phyloP scores from a whole-genome alignment of 2,113 vertebrate genomes.

The Bos taurus region DNA sequence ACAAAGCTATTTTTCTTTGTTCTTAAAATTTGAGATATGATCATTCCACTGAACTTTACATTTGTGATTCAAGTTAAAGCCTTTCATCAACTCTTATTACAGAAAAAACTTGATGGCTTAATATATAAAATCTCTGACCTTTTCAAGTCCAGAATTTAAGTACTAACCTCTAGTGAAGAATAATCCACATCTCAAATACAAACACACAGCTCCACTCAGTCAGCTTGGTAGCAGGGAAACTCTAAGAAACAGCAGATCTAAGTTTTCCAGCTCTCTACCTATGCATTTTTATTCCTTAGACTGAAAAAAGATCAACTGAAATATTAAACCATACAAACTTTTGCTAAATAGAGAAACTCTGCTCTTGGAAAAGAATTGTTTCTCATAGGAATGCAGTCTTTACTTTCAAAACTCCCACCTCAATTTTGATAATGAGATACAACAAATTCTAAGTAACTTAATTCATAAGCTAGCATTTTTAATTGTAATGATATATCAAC shows the following conservation, averaged over 20 bases:
- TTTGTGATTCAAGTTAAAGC: slow-evolving; percentile 66
- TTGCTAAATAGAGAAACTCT: background rate
- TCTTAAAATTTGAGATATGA: slow-evolving; percentile 69
- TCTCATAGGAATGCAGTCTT: background rate
- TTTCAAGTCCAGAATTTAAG: slow-evolving; percentile 47
- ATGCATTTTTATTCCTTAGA: background rate
- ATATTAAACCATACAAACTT: background rate
- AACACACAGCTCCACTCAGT: background rate
- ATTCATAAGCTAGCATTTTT: background rate
- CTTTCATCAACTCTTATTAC: slow-evolving; percentile 62
- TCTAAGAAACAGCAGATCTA: background rate
- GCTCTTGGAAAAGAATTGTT: background rate
- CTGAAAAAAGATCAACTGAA: background rate
- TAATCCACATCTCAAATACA: slow-evolving; percentile 43
- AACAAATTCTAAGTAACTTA: background rate
- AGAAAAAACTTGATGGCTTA: slow-evolving; percentile 73
- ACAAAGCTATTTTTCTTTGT: slow-evolving; percentile 63
- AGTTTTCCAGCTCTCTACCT: background rate
- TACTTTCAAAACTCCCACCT: background rate
- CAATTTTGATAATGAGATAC: background rate
- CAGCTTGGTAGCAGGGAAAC: background rate
- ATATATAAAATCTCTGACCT: slow-evolving; percentile 73
- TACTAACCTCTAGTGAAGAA: slow-evolving; percentile 18
- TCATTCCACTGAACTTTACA: slow-evolving; percentile 73
- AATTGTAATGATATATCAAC: background rate